A percentile compares a stretch with the other conserved stretches of the same genome.
phyloP scores from a whole-genome alignment of 1,140 invertebrate genomes.

The Scaptodrosophila lebanonensis region DNA sequence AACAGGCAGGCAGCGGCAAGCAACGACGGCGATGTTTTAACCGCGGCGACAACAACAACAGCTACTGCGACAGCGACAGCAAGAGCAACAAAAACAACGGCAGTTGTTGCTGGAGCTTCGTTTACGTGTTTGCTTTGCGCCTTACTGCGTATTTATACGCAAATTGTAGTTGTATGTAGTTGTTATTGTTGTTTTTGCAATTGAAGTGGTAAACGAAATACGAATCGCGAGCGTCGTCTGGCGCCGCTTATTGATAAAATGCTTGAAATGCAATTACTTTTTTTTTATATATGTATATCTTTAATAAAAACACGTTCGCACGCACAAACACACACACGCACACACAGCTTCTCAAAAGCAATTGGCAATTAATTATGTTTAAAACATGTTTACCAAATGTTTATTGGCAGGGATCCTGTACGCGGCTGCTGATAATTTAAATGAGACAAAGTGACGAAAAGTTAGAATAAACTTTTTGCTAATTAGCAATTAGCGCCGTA shows the following conservation, averaged over 20 bases:
- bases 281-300: slow-evolving; percentile 47
- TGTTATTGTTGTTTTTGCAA: too few relatives aligned
- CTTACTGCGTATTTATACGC: slow-evolving; percentile 54
- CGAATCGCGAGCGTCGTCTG: too few relatives aligned
- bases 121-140: slow-evolving; percentile 17
- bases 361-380: slow-evolving; percentile 61
- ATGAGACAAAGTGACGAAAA: too few relatives aligned
- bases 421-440: slow-evolving; percentile 19
- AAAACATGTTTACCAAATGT: too few relatives aligned
- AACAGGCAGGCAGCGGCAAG: slow-evolving; percentile 30
- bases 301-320: slow-evolving; percentile 31
- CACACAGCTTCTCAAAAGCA: neutral
- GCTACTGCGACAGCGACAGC: slow-evolving; percentile 10
- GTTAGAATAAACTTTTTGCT: neutral
- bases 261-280: slow-evolving; percentile 65
- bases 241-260: slow-evolving; percentile 37
- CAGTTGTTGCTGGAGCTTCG: slow-evolving; percentile 25
- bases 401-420: too few relatives aligned
- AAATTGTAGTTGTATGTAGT: too few relatives aligned
- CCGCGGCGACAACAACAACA: slow-evolving; percentile 7
- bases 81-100: slow-evolving; percentile 7
- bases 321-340: slow-evolving; percentile 12
- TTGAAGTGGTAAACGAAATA: too few relatives aligned
- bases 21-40: too few relatives aligned
- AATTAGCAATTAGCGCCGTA: slow-evolving; percentile 5